Evolutionary conservation across 1,140 invertebrate genomes (phyloP).

Genomic region (Lordiphosa collinella): DNA sequence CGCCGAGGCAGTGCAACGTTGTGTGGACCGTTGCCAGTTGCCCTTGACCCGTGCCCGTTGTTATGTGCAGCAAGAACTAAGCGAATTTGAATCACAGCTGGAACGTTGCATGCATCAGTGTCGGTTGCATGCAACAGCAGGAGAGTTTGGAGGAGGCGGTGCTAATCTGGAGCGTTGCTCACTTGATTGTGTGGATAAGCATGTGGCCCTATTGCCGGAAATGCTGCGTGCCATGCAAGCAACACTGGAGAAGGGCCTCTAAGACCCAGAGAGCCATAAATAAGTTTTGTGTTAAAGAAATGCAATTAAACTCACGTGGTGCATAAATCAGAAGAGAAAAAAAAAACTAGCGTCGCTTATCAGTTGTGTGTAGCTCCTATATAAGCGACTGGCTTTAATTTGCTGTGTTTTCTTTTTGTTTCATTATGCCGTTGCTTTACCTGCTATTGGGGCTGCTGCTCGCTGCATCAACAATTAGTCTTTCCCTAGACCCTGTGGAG

Average conservation of each 20-base stretch:
- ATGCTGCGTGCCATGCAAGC: constrained; percentile 87
- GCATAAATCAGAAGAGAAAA: too few species aligned
- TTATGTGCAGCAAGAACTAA: constrained; percentile 84
- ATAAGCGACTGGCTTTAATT: too few species aligned
- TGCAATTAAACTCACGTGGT: too few species aligned
- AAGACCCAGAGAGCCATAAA: background rate
- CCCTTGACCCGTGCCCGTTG: constrained; percentile 87
- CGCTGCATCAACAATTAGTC: too few species aligned
- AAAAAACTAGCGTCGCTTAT: too few species aligned
- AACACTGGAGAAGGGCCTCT: constrained; percentile 79
- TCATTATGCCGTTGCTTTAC: too few species aligned
- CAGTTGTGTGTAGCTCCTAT: too few species aligned
- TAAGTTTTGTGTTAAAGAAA: too few species aligned
- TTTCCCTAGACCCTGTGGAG: background rate
- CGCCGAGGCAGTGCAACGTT: constrained; percentile 88
- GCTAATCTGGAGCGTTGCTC: constrained; percentile 87
- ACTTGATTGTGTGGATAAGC: constrained; percentile 89
- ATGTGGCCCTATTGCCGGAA: constrained; percentile 87
- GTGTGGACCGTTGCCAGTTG: constrained; percentile 88
- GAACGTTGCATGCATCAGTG: constrained; percentile 88
- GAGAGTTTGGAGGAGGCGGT: background rate
- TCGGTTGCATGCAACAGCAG: background rate
- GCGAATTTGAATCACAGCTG: constrained; percentile 86
- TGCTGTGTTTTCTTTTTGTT: too few species aligned
- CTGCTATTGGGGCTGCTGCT: too few species aligned